A percentile compares a stretch with the other conserved stretches of the same genome.
These are phyloP conservation scores for Athetis lepigone DNA, from an alignment of 2,888 invertebrate genomes.

Conservation along the genomic window DNA sequence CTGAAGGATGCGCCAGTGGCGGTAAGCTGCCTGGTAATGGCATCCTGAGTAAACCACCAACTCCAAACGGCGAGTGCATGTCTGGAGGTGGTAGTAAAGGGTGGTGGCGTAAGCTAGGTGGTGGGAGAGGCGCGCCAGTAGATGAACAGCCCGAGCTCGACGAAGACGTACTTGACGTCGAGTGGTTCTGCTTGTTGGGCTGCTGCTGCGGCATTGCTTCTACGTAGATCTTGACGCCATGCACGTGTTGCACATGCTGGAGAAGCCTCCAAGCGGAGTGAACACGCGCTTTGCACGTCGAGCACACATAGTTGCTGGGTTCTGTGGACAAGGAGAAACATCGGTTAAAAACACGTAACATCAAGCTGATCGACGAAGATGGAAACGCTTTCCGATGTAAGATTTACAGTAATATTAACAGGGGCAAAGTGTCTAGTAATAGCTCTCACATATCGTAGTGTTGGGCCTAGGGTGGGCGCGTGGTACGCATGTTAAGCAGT, in stretches of 20 bases:
- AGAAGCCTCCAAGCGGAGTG: slow-evolving; percentile 98
- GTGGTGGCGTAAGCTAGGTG: slow-evolving; percentile 92
- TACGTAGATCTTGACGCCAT: slow-evolving; percentile 98
- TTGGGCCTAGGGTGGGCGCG: slow-evolving; percentile 88
- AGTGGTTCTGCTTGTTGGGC: slow-evolving; percentile 89
- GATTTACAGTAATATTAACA: slow-evolving; percentile 90
- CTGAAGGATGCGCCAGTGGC: slow-evolving; percentile 92
- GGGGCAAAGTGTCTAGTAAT: slow-evolving; percentile 90
- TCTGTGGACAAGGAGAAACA: slow-evolving; percentile 91
- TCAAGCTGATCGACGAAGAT: slow-evolving; percentile 59
- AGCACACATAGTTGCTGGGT: slow-evolving; percentile 98
- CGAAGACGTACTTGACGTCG: slow-evolving; percentile 90
- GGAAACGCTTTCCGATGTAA: slow-evolving; percentile 79
- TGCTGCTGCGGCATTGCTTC: slow-evolving; percentile 90
- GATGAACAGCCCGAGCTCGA: slow-evolving; percentile 90
- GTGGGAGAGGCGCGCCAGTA: slow-evolving; percentile 90
- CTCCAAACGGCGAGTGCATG: slow-evolving; percentile 94
- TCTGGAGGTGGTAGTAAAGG: slow-evolving; percentile 93
- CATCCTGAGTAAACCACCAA: slow-evolving; percentile 93
- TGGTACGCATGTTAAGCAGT: slow-evolving; percentile 86
- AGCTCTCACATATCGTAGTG: slow-evolving; percentile 90
- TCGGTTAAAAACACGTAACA: slow-evolving; percentile 67
- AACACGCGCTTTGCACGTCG: slow-evolving; percentile 97
- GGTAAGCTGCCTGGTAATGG: slow-evolving; percentile 92
- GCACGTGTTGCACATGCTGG: slow-evolving; percentile 98